Base-by-base conservation (phyloP, 2,113 vertebrate genomes). In the Mola mola region DNA sequence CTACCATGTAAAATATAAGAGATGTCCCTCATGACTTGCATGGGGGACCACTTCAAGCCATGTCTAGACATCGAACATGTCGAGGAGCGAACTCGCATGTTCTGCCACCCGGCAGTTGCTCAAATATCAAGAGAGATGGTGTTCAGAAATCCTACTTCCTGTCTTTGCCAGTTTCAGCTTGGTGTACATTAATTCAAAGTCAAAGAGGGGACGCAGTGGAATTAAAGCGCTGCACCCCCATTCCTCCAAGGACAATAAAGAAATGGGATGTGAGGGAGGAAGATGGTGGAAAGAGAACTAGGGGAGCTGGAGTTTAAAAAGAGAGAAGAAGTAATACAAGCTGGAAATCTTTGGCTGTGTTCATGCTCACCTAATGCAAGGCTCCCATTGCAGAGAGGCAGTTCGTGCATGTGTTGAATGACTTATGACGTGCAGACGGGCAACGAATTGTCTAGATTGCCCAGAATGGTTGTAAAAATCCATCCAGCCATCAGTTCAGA, bases 321-420 rank as follows among this genome's bases (percentile, higher is more conserved):
- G 43, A 53, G 22, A 42, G 41, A 22, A 72, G 51, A 74, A 83
- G 85, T 90, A 92, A 93, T 88, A 92, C 78, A 73, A 85, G 47
- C 42, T 75, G 75, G 82, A 90, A 90, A 89, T 93, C 44, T 93
- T 92, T 91, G 90, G 85, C 87, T 87, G 68, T 78, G 70, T 82
- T 91, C 91, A 87, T 92, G 92, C 92, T 92, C 68, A 55, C 85
- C 80, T 92, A 90, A 92, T 93, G 91, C 92, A 91, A 82, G 83
- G 72, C 83, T 93, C 88, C 81, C 79, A 67, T 28, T 36, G 48
- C 52, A 66, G 62, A 50, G 36, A 59, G 29, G 56, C 82, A 71
- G 74, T 50, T 87, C 74, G 71, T 66, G 86, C 56, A 3, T 79
- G 77, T 62, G 65, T 7, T 33, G 88, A 93, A 92, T 94, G 20